Base-by-base conservation (phyloP, 2,797 vertebrate species). In the Pseudochirops corinnae region DNA sequence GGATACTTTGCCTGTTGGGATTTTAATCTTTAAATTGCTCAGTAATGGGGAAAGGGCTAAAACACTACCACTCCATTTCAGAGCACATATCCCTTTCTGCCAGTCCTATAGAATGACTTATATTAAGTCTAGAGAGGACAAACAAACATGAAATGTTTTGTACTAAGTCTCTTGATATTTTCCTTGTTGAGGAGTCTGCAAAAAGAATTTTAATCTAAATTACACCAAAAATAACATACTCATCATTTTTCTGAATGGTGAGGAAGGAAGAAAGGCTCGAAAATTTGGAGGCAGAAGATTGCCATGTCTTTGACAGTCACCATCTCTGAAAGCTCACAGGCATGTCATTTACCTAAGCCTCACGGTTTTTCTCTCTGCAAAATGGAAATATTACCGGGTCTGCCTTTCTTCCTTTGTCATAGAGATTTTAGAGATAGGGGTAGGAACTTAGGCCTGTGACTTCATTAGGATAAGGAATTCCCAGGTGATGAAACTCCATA, bases 141-240 rank as follows among this genome's bases (percentile, higher is more conserved):
- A 39, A 4, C 57, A 58, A 58, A 33, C 4, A 14, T 1, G 4
- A 62, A 62, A 62, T 3, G 2, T 58, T 50, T 58, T 50, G 82
- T 53, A 33, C 39, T 82, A 58, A 28, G 29, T 60, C 92, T 91
- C 53, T 74, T 74, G 24, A 24, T 55, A 92, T 50, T 74, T 95
- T 92, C 16, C n/a, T 62, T 56, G 39, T 13, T 74, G 4, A 56
- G 5, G 46, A 58, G 93, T 18, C 33, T 46, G 82, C 67, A 97
- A 94, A 62, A 46, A 90, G 6, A 67, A 39, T 95, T 94, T 90
- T 62, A 18, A 24, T 90, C 50, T 57, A 90, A 93, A 58, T 39
- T 3, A 56, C 14, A 33, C 52, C 21, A 0, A 55, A 92, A 55
- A 67, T 18, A 93, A 91, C n/a, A 39, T 74, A 21, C 16, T 67